Conservation (phyloP, 1,140 invertebrate species). For the Dendrolimus punctatus region DNA sequence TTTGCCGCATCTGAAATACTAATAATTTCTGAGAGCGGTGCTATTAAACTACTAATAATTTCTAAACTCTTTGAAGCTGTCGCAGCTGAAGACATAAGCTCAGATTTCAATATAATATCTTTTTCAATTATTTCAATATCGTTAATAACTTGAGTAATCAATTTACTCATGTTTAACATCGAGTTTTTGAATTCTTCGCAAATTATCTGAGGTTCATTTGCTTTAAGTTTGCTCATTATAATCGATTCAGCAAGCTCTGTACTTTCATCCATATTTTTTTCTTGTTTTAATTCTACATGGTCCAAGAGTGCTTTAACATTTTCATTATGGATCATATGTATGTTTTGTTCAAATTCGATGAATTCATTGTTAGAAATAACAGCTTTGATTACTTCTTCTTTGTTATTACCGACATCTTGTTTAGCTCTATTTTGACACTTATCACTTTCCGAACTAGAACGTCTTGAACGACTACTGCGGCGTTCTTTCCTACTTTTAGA, state of each 20-base stretch:
- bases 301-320: no score
- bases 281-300: no score
- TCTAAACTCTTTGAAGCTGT: slow-evolving; percentile 76
- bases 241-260: no score
- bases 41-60: slow-evolving; percentile 75
- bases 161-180: slow-evolving; percentile 27
- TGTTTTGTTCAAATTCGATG: no score
- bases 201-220: slow-evolving; percentile 14
- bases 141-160: slow-evolving; percentile 43
- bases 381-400: slow-evolving; percentile 16
- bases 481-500: slow-evolving; percentile 41
- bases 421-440: slow-evolving; percentile 52
- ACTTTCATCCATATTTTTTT: no score
- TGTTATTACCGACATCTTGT: slow-evolving; percentile 34
- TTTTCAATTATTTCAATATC: slow-evolving; percentile 73
- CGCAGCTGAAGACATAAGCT: slow-evolving; percentile 75
- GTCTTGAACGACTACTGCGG: slow-evolving; percentile 52
- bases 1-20: slow-evolving; percentile 70
- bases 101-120: slow-evolving; percentile 75
- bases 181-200: slow-evolving; percentile 30
- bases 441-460: slow-evolving; percentile 63
- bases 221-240: no score
- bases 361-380: no score
- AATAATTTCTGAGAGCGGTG: slow-evolving; percentile 77
- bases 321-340: no score